Base-by-base conservation (phyloP, 1,140 invertebrate species). In the Notospermus geniculatus region DNA sequence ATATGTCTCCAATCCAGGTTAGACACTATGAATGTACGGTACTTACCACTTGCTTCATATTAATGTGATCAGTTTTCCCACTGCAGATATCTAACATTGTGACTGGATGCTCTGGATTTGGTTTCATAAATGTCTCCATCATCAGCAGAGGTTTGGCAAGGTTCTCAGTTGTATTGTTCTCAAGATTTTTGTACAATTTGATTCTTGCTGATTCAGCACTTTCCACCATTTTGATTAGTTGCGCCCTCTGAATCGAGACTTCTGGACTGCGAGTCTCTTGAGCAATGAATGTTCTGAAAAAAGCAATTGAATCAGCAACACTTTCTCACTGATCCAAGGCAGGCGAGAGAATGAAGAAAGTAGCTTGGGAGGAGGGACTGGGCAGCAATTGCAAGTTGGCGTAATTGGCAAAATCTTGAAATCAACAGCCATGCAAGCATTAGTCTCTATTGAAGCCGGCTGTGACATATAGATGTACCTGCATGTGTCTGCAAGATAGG, bases 181-280 rank as follows among this genome's bases (percentile, higher is more conserved):
- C 72, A 45, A 74, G 57, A 39, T 73, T 70, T 62, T 78, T 78
- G 54, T 68, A 76, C 1, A 78, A 60, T 65, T 76, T 78, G n/a
- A 78, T 71, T 67, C 76, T 70, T 9, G 74, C 65, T 23, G 75
- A 76, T 53, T 78, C 76, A 25, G 68, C 65, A 45, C 63, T 71
- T 59, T 76, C 70, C 11, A 75, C 70, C 70, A 78, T 74, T 22
- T 63, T 46, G 4, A 64, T 75, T 22, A 78, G 57, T 22, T 76
- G 71, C 45, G 66, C 62, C 36, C 71, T 62, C 17, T 60, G 59
- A 15, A 78, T 63, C 25, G 67, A 53, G 2, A 77, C 71, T 36
- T 70, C 61, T 22, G 67, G 63, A 41, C 75, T 70, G 27, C 52
- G 64, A 2, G 69, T 60, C 19, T 76, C 72, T 39, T 60, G 30